Evolutionary conservation across 2,113 vertebrate genomes (phyloP).

Genomic region (Burhinus oedicnemus): DNA sequence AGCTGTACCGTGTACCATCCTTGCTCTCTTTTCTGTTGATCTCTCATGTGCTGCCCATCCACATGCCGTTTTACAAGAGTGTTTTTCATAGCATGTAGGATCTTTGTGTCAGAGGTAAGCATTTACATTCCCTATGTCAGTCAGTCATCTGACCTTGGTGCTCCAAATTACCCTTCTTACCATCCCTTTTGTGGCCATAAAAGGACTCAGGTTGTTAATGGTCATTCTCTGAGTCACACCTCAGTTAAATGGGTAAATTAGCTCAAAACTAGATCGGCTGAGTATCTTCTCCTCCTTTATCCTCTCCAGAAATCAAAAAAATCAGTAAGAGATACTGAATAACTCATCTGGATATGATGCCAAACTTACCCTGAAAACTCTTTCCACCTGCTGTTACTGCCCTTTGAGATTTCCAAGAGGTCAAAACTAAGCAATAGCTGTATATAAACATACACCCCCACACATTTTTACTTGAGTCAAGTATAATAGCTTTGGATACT

Average conservation of each 20-base stretch:
- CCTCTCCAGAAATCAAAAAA: background rate
- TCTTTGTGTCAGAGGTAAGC: background rate
- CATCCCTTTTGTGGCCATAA: background rate
- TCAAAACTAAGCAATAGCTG: conserved; percentile 40
- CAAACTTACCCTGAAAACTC: conserved; percentile 1
- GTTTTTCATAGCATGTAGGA: background rate
- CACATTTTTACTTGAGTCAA: background rate
- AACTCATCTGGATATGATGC: background rate
- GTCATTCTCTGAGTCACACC: background rate
- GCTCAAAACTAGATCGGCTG: background rate
- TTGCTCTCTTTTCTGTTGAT: background rate
- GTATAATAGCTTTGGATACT: background rate
- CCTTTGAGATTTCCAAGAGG: conserved; percentile 24
- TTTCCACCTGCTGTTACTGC: conserved; percentile 19
- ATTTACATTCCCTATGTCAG: background rate
- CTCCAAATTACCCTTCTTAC: background rate
- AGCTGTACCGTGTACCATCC: background rate
- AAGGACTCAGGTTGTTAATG: background rate
- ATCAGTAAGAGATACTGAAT: background rate
- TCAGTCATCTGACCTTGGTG: background rate
- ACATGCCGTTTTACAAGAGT: background rate
- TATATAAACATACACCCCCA: conserved; percentile 58
- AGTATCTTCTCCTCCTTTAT: background rate
- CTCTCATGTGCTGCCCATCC: background rate
- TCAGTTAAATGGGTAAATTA: background rate